A percentile compares a stretch with the other conserved stretches of the same genome.
These are phyloP conservation scores for Drosophila miranda DNA, from an alignment of 1,140 invertebrate genomes.

Conservation along the genomic window DNA sequence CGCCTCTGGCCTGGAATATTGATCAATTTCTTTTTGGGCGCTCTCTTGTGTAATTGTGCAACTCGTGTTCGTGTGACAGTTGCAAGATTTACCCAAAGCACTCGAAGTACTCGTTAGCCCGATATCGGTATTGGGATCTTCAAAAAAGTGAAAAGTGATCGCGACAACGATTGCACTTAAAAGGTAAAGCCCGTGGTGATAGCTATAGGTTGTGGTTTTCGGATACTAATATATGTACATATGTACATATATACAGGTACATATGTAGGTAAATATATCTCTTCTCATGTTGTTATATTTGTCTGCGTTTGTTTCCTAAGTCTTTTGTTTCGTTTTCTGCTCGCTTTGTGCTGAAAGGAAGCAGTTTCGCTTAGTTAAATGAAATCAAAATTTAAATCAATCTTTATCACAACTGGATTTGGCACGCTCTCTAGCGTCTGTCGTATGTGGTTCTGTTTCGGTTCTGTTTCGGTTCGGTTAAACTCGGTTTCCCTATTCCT, in stretches of 20 bases:
- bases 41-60: constrained; percentile 61
- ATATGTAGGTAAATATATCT: constrained; percentile 14
- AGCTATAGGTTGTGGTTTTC: constrained; percentile 12
- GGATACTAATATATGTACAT: constrained; percentile 6
- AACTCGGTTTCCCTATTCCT: constrained; percentile 36
- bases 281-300: constrained; percentile 29
- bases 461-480: constrained; percentile 40
- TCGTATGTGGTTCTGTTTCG: constrained; percentile 23
- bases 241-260: background rate
- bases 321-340: constrained; percentile 63
- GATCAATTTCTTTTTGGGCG: constrained; percentile 2
- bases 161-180: background rate
- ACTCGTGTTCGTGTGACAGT: constrained; percentile 26
- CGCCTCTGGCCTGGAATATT: constrained; percentile 33
- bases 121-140: background rate
- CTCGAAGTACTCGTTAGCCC: background rate
- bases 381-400: constrained; percentile 56
- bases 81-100: constrained; percentile 65
- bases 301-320: constrained; percentile 69
- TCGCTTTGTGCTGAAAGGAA: constrained; percentile 58
- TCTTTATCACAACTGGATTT: constrained; percentile 77
- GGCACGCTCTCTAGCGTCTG: constrained; percentile 54
- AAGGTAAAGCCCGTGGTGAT: background rate
- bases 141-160: constrained; percentile 11
- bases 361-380: constrained; percentile 43